Conservation (phyloP, 2,888 invertebrate genomes). For the Geophilus truncorum region DNA sequence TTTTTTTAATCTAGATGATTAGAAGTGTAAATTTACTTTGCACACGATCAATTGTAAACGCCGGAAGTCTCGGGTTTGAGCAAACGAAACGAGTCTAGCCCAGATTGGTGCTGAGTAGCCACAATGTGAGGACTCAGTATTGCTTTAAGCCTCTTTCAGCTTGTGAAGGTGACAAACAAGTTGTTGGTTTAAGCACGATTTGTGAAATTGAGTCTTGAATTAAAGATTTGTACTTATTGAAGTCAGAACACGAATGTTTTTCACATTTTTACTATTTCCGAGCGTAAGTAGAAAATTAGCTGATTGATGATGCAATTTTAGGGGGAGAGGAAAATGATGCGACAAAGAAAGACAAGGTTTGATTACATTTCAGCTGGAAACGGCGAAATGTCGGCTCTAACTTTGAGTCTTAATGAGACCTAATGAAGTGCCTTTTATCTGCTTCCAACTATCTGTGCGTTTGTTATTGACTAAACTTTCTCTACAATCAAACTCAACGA, state of each 20-base stretch:
- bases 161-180: background rate
- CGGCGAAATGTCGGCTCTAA: background rate
- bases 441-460: background rate
- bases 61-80: no score
- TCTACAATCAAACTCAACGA: background rate
- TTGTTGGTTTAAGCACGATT: background rate
- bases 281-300: background rate
- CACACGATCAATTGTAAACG: no score
- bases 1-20: no score
- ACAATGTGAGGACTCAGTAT: no score
- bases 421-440: slow-evolving; percentile 15
- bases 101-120: no score
- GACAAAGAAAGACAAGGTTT: background rate
- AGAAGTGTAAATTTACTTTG: no score
- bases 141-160: background rate
- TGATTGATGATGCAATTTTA: background rate
- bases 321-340: background rate
- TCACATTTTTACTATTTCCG: background rate
- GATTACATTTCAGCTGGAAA: background rate
- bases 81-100: no score
- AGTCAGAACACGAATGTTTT: no score
- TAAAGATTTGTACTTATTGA: background rate
- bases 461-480: background rate
- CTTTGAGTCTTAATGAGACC: slow-evolving; percentile 12
- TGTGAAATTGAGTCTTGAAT: background rate